Evolutionary conservation across 1,140 invertebrate species (phyloP), one percentile per base, ranked within the genome.

Genomic region (Batillaria attramentaria): DNA sequence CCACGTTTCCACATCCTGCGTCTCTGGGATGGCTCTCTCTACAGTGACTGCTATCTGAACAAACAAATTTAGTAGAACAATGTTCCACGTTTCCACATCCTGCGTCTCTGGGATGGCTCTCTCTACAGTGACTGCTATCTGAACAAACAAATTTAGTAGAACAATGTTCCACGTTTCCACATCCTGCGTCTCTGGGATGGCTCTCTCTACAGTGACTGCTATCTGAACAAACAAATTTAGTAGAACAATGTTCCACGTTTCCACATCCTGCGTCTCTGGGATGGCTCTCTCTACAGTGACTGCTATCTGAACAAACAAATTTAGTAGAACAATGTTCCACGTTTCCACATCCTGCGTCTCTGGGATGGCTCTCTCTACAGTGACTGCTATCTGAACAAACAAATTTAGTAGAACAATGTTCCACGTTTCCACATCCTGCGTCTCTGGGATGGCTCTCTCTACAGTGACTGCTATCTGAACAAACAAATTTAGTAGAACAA

Each of bases 341-440:
- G 33, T 62, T n/a, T 91, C 88, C 2, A 85, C 75, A 76, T 91
- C 91, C 54, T 90, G 88, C 4, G 88, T 88, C 65, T 90, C 86
- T 16, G 84, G 82, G 20, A 90, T 75, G n/a, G 87, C 87, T 57
- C 86, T 70, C 18, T 88, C 82, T 0, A 87, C 43, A 37, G 85
- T 91, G 28, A 89, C 62, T 43, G 60, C 65, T 70, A 85, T 85
- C 89, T 89, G 78, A 62, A 62, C n/a, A n/a, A n/a, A n/a, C n/a
- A n/a, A n/a, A n/a, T n/a, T n/a, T 18, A n/a, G n/a, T n/a, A n/a
- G n/a, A n/a, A n/a, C n/a, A 10, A 62, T 16, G 3, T 28, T 62
- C 57, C 10, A 1, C 57, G 33, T 62, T n/a, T 91, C 88, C 2
- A 85, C 75, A 76, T 91, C 91, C 54, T 90, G 88, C 4, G 88